A percentile compares a stretch with the other conserved stretches of the same genome.
phyloP scores from a whole-genome alignment of 2,113 vertebrate genomes.

The Puntigrus tetrazona region DNA sequence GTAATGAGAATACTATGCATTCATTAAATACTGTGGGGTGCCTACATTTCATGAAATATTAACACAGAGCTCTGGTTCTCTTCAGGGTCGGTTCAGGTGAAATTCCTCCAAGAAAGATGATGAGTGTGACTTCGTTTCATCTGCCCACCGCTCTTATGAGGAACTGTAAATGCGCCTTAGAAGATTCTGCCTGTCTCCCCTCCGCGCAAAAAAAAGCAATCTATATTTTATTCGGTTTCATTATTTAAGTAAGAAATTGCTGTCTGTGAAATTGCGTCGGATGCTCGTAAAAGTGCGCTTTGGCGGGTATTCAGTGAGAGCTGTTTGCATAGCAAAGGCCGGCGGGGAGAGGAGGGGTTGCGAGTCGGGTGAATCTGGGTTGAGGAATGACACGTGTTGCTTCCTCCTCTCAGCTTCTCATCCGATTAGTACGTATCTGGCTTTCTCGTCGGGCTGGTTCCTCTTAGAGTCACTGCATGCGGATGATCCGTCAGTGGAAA shows the following conservation, averaged over 20 bases:
- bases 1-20: constrained; percentile 7
- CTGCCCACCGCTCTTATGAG: constrained; percentile 5
- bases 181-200: neutral
- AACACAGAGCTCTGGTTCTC: neutral
- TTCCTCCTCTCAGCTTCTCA: constrained; percentile 33
- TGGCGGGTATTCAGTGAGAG: constrained; percentile 67
- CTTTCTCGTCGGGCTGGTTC: constrained; percentile 3
- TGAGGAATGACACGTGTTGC: constrained; percentile 22
- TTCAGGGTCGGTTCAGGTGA: neutral
- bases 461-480: neutral
- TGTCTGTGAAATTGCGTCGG: constrained; percentile 48
- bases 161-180: constrained; percentile 28
- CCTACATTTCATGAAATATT: constrained; percentile 26
- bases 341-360: constrained; percentile 21
- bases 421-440: constrained; percentile 47
- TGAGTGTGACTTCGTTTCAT: neutral
- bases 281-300: constrained; percentile 37
- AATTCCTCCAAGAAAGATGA: neutral
- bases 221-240: constrained; percentile 52
- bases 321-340: constrained; percentile 62
- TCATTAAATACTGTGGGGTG: constrained; percentile 11
- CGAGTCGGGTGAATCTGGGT: constrained; percentile 10
- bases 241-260: constrained; percentile 52
- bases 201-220: neutral
- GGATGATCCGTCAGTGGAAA: neutral